Evolutionary conservation across 2,797 vertebrate species (phyloP).

Genomic region (Scolopax rusticola): DNA sequence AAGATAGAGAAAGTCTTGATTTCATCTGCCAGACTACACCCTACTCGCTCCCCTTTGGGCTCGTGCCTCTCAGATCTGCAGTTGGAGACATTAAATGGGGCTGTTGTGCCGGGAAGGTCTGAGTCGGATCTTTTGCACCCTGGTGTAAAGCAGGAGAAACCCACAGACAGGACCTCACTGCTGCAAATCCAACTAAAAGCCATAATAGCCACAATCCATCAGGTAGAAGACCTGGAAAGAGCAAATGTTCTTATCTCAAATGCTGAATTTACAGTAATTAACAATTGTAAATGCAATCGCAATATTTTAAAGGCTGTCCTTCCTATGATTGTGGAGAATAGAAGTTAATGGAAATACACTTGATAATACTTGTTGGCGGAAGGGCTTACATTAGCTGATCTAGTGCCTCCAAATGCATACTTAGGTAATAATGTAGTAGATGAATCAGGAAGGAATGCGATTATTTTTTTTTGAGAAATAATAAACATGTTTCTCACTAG

Average conservation of each 20-base stretch:
- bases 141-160: background rate
- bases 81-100: background rate
- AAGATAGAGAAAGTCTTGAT: background rate
- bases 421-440: constrained; percentile 14
- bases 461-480: background rate
- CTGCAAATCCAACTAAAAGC: background rate
- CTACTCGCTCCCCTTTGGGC: background rate
- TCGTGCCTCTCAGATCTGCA: accelerated
- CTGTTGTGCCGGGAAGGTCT: background rate
- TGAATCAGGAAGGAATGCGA: constrained; percentile 13
- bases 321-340: background rate
- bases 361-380: constrained; percentile 23
- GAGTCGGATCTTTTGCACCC: accelerated
- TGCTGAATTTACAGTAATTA: constrained; percentile 47
- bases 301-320: background rate
- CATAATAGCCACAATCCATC: accelerated
- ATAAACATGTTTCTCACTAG: constrained; percentile 19
- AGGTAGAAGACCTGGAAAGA: background rate
- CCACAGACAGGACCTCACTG: accelerated
- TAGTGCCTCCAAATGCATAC: background rate
- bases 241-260: constrained; percentile 17
- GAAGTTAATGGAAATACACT: constrained; percentile 56
- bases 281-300: constrained; percentile 37
- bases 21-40: background rate
- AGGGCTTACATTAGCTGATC: constrained; percentile 51